Evolutionary conservation across 2,888 invertebrate genomes (phyloP).

Genomic region (Strigamia maritima): DNA sequence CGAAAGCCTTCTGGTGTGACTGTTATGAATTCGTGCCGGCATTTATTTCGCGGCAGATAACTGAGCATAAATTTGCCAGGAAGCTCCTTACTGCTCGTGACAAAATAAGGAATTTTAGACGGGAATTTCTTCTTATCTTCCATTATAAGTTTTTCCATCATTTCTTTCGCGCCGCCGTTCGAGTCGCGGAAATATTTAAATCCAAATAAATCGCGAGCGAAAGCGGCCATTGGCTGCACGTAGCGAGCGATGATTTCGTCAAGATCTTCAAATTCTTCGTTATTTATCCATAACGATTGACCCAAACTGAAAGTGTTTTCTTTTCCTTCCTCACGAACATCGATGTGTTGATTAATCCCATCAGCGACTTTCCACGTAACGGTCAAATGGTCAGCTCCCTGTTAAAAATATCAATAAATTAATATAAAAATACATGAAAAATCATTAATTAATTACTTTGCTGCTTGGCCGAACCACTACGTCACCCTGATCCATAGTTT

Average conservation of each 20-base stretch:
- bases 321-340: slow-evolving; percentile 92
- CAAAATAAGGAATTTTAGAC: slow-evolving; percentile 81
- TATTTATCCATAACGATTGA: slow-evolving; percentile 76
- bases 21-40: slow-evolving; percentile 87
- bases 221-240: slow-evolving; percentile 93
- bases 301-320: slow-evolving; percentile 94
- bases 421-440: not conserved
- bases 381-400: slow-evolving; percentile 89
- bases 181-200: slow-evolving; percentile 86
- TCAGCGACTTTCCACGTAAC: slow-evolving; percentile 98
- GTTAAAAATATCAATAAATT: not conserved
- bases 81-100: slow-evolving; percentile 74
- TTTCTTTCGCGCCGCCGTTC: slow-evolving; percentile 74
- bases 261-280: slow-evolving; percentile 91
- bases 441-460: slow-evolving; percentile 60
- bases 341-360: slow-evolving; percentile 92
- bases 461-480: slow-evolving; percentile 94
- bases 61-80: slow-evolving; percentile 92
- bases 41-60: slow-evolving; percentile 80
- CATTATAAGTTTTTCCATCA: slow-evolving; percentile 79
- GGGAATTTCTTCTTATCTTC: slow-evolving; percentile 86
- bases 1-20: slow-evolving; percentile 89
- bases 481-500: slow-evolving; percentile 91
- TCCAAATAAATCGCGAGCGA: slow-evolving; percentile 81
- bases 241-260: slow-evolving; percentile 98